A percentile compares a stretch with the other conserved stretches of the same genome.
Conservation (phyloP, 2,797 vertebrate species). For the Hipposideros larvatus region DNA sequence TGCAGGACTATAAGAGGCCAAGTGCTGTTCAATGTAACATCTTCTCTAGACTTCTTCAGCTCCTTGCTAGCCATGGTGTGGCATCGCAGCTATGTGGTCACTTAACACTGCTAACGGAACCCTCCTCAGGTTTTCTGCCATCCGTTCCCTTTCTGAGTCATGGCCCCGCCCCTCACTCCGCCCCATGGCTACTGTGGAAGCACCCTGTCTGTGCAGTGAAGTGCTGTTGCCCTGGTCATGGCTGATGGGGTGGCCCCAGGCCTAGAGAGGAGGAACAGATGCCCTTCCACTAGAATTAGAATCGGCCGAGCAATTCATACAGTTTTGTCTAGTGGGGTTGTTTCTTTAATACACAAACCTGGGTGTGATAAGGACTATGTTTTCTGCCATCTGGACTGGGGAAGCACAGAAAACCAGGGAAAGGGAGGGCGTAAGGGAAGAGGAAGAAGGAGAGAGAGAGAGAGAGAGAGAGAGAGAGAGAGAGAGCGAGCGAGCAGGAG, state of each 20-base stretch:
- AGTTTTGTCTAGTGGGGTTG: neutral
- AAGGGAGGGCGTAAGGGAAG: neutral
- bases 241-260: neutral
- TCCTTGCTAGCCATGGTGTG: neutral
- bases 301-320: neutral
- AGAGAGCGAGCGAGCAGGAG: too few species aligned
- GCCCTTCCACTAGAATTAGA: neutral
- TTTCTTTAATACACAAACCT: neutral
- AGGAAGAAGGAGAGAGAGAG: too few species aligned
- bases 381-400: neutral
- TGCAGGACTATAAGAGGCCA: neutral
- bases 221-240: neutral
- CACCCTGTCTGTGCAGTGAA: neutral
- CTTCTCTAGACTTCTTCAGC: neutral
- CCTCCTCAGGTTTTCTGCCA: neutral
- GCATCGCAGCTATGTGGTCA: neutral
- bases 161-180: neutral
- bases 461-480: too few species aligned
- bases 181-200: neutral
- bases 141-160: neutral
- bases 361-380: neutral
- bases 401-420: neutral
- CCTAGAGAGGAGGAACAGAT: neutral
- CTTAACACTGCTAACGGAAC: neutral
- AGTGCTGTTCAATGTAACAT: neutral